Base-by-base conservation (phyloP, 1,140 invertebrate genomes). In the Formica exsecta region DNA sequence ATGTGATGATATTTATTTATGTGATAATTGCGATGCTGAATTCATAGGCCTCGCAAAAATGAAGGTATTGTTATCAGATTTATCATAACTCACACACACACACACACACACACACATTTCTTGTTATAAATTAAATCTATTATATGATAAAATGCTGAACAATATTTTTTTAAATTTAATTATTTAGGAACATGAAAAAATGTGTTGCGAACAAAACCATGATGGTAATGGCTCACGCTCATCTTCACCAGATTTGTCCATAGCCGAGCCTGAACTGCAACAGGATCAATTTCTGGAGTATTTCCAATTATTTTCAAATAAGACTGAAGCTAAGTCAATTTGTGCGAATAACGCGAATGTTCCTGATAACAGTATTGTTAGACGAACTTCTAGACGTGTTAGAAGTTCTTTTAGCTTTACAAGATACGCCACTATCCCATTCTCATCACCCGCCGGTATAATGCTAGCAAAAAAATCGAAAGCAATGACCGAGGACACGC, bases 1-100 rank as follows among this genome's bases (percentile, higher is more conserved):
- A 2, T 93, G 93, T 1, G 95, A 96, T 65, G 97, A 97, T 90
- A 97, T 97, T 89, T 97, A 97, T 93, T 94, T 97, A 11, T 97
- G 97, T 92, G 97, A 97, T 89, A 97, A 96, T 91, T 97, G 97
- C 92, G 97, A 97, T 93, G 97, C 96, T 22, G 96, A 96, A 93
- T 95, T 96, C 62, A 92, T 95, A 76, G 95, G 95, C 64, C 94
- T 95, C 41, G 93, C 95, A 84, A 95, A 96, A 88, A 96, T 96
- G 93, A 95, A 96, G 94, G 96, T 96, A 95, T 90, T 70, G 29
- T 11, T 25, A 71, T 36, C n/a, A 6, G 3, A 75, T 74, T 57
- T 81, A 38, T 68, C 32, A 16, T 8, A 11, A 70, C 36, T 71
- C 4, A n/a, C n/a, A n/a, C n/a, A n/a, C n/a, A n/a, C n/a, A n/a